Base-by-base conservation (phyloP, 2,888 invertebrate species). In the Abrostola tripartita region DNA sequence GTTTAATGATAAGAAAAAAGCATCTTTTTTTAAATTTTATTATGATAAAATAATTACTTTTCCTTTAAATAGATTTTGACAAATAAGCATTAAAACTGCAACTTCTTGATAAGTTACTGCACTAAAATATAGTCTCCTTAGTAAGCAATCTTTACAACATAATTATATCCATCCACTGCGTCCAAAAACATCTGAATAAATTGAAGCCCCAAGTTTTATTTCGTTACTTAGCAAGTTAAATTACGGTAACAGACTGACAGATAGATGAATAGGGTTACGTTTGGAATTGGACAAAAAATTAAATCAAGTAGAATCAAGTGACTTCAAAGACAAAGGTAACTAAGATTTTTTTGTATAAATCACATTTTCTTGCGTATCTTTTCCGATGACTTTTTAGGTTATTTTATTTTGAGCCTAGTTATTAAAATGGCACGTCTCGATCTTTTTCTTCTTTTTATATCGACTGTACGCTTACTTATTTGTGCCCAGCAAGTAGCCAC, bases 211-310 rank as follows among this genome's bases (percentile, higher is more conserved):
- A 44, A 64, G 42, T 68, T 74, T 57, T 35, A 55, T 58, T 74
- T 68, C 37, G 37, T 68, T n/a, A n/a, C n/a, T n/a, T 68, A 52
- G 49, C 42, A 54, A 74, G 59, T 65, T 55, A 65, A 74, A 72
- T 72, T 56, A 52, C 52, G 38, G 51, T 42, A 60, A 57, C 38
- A 52, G 53, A 44, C 35, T 71, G 57, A 54, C 53, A 57, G 40
- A 52, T 37, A 51, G 24, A 38, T 36, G 38, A 61, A 54, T 41
- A 12, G 37, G 74, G 49, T 59, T 59, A 68, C 47, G 37, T 35
- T 57, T n/a, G 11, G 9, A 24, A 36, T 41, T 52, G 7, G 50
- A 60, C 24, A 61, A 57, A 60, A 59, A 49, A 60, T 58, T 24
- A 37, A 61, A 63, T 63, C 54, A 55, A 9, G 38, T 60, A 60